Percentiles rank a stretch among this genome's conserved stretches.
These are phyloP conservation scores for Troides aeacus DNA, from an alignment of 2,888 invertebrate genomes.

Conservation along the genomic window DNA sequence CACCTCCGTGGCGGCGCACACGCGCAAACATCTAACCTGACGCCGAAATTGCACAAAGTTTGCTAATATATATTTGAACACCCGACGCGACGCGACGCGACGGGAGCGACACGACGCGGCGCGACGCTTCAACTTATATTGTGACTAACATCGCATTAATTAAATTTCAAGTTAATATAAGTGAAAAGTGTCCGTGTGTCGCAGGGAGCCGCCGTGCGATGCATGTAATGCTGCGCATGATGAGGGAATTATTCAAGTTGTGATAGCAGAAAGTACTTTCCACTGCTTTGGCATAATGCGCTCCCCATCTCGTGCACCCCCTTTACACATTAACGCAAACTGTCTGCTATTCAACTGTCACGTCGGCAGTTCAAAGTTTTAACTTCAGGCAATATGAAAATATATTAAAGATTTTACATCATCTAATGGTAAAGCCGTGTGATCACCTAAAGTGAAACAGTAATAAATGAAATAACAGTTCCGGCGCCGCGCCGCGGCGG, in stretches of 20 bases:
- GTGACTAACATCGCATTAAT: slow-evolving; percentile 25
- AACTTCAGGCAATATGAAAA: no score
- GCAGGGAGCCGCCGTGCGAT: neutral
- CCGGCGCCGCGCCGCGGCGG: no score
- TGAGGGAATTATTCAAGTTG: slow-evolving; percentile 6
- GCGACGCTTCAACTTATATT: slow-evolving; percentile 11
- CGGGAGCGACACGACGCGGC: neutral
- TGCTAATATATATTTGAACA: slow-evolving; percentile 27
- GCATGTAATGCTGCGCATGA: slow-evolving; percentile 1
- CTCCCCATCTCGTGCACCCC: no score
- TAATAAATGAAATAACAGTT: no score
- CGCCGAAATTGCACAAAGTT: slow-evolving; percentile 24
- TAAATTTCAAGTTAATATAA: slow-evolving; percentile 28
- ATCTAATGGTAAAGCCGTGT: no score
- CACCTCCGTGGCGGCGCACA: slow-evolving; percentile 12
- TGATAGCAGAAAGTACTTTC: neutral
- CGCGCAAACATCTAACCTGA: slow-evolving; percentile 10
- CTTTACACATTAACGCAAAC: no score
- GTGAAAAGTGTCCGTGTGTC: slow-evolving; percentile 19
- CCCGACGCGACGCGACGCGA: neutral
- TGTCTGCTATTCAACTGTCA: no score
- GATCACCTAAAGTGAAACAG: no score
- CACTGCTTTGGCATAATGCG: no score
- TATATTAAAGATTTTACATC: no score
- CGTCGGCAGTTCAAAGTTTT: no score